Conservation (phyloP, 2,113 vertebrate genomes). For the Myanophis thanlyinensis region DNA sequence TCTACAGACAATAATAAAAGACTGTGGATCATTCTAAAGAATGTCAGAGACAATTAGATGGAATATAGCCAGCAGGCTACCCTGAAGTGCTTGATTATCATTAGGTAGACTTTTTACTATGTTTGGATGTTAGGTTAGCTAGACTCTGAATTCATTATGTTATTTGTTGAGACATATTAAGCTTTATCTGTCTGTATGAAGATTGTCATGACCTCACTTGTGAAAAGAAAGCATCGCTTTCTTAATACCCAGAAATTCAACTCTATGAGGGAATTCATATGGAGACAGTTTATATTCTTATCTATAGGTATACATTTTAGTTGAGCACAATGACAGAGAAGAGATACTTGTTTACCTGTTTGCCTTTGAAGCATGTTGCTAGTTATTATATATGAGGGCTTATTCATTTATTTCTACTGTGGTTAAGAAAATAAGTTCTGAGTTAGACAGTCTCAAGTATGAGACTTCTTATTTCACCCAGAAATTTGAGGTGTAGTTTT, state of each 20-base stretch:
- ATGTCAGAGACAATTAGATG: background rate
- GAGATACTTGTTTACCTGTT: background rate
- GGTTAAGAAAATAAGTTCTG: background rate
- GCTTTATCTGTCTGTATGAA: background rate
- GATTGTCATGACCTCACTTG: background rate
- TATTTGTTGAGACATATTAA: background rate
- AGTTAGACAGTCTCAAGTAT: background rate
- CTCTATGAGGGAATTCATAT: background rate
- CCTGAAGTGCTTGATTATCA: background rate
- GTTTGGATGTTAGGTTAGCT: background rate
- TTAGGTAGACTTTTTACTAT: background rate
- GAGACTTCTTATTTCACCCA: background rate
- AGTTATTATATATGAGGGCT: background rate
- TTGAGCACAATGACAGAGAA: background rate
- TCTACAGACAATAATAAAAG: background rate
- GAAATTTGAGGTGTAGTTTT: background rate
- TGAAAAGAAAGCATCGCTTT: background rate
- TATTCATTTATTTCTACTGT: background rate
- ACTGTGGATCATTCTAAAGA: background rate
- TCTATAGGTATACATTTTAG: background rate
- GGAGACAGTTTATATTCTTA: background rate
- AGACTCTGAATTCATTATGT: background rate
- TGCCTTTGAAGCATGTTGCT: background rate
- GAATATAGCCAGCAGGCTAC: background rate
- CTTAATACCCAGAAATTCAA: background rate